phyloP scores from a whole-genome alignment of 2,113 vertebrate genomes.

The Gavia stellata region DNA sequence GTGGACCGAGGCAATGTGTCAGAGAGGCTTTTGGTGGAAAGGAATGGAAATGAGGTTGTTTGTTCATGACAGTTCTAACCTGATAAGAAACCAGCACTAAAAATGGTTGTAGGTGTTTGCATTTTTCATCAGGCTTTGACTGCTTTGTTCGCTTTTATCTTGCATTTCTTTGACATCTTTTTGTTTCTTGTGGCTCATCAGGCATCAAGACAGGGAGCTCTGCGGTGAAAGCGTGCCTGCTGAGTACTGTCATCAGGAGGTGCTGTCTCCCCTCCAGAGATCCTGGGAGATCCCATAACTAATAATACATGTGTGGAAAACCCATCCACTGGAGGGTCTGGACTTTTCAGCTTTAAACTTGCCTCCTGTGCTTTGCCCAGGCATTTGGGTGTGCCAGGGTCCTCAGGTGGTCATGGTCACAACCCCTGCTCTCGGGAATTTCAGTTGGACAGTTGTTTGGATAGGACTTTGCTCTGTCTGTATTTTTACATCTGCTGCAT shows the following conservation, averaged over 20 bases:
- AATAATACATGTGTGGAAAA: neutral
- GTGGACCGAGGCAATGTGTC: neutral
- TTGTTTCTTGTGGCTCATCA: neutral
- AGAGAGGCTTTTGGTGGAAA: neutral
- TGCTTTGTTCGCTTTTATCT: neutral
- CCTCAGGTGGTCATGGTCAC: neutral
- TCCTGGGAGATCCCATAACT: neutral
- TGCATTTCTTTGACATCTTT: neutral
- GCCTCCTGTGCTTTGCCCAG: neutral
- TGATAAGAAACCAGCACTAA: neutral
- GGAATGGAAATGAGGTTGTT: neutral
- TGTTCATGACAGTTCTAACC: neutral
- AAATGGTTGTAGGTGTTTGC: neutral
- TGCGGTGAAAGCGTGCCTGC: neutral
- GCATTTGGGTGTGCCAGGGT: rapidly evolving
- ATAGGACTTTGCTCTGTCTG: neutral
- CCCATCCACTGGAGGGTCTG: neutral
- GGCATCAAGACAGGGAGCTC: neutral
- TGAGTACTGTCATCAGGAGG: neutral
- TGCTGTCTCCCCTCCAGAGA: neutral
- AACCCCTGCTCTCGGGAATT: neutral
- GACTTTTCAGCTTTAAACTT: neutral
- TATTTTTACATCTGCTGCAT: neutral
- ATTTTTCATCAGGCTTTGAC: neutral
- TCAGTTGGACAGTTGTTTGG: neutral